Evolutionary conservation across 2,797 vertebrate species (phyloP).

Genomic region (Geotrypetes seraphini): DNA sequence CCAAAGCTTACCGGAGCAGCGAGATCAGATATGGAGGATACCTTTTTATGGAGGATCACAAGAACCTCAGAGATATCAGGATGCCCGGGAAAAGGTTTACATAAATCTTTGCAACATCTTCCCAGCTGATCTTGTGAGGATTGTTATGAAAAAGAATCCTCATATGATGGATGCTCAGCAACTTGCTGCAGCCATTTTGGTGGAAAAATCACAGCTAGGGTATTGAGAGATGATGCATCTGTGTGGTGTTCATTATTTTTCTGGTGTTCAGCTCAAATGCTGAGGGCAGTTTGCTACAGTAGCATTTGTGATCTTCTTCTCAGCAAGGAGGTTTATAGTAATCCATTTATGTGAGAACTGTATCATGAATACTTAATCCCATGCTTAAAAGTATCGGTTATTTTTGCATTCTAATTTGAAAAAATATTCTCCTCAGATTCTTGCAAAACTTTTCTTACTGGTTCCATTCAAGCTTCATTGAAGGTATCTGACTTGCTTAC

Average conservation of each 20-base stretch:
- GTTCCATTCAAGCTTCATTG: constrained; percentile 53
- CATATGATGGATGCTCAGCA: constrained; percentile 86
- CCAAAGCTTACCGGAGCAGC: constrained; percentile 78
- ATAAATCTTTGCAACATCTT: constrained; percentile 95
- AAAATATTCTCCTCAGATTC: constrained; percentile 38
- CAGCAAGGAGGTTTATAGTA: constrained; percentile 66
- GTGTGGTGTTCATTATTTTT: constrained; percentile 57
- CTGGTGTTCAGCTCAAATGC: constrained; percentile 64
- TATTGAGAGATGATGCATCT: constrained; percentile 69
- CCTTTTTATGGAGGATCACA: constrained; percentile 54
- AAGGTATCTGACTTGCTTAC: constrained; percentile 47
- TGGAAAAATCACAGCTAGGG: constrained; percentile 81
- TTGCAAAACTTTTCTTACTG: constrained; percentile 41
- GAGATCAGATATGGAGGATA: constrained; percentile 71
- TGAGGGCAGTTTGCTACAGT: constrained; percentile 76
- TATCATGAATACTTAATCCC: constrained; percentile 57
- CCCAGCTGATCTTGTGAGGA: constrained; percentile 79
- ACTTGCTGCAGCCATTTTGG: constrained; percentile 86
- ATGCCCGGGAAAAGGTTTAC: constrained; percentile 78
- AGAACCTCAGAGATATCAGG: constrained; percentile 68
- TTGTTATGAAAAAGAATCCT: constrained; percentile 87
- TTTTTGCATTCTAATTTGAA: constrained; percentile 39
- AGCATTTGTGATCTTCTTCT: constrained; percentile 70
- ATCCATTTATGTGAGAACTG: constrained; percentile 67
- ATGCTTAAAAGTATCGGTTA: constrained; percentile 34